Evolutionary conservation across 2,797 vertebrate species (phyloP).

Genomic region (Rhynchonycteris naso): DNA sequence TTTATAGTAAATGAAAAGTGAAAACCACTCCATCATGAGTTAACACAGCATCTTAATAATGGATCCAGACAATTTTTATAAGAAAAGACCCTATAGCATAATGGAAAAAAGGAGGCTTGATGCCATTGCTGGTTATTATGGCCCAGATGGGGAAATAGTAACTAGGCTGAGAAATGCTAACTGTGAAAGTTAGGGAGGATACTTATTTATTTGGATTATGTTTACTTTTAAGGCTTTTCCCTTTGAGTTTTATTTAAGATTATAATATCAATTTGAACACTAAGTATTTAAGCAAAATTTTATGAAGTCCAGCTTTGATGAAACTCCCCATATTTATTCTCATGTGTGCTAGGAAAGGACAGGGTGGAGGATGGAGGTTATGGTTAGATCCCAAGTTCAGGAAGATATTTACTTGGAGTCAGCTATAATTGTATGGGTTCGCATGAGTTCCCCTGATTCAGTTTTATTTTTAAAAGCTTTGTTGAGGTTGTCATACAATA

Average conservation of each 20-base stretch:
- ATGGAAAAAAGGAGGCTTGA: constrained; percentile 4
- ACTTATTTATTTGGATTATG: neutral
- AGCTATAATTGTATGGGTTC: neutral
- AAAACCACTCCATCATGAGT: constrained; percentile 27
- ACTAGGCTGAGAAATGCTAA: neutral
- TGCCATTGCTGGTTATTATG: neutral
- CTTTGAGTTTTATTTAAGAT: neutral
- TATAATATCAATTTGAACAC: neutral
- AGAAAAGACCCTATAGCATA: neutral
- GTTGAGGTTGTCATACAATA: neutral
- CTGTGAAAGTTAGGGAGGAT: neutral
- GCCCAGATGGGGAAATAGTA: neutral
- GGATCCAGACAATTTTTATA: neutral
- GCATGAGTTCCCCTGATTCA: neutral
- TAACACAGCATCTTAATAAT: constrained; percentile 22
- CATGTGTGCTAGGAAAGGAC: neutral
- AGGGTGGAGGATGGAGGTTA: neutral
- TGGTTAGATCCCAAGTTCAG: neutral
- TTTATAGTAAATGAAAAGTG: constrained; percentile 60
- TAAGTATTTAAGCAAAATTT: neutral
- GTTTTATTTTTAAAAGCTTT: neutral
- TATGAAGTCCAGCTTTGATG: constrained; percentile 11
- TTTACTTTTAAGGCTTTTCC: constrained; percentile 15
- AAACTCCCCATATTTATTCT: neutral
- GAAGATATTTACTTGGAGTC: neutral